Percentiles rank a stretch among this genome's conserved stretches.
These are phyloP conservation scores for Dufourea novaeangliae DNA, from an alignment of 1,140 invertebrate genomes.

Conservation along the genomic window DNA sequence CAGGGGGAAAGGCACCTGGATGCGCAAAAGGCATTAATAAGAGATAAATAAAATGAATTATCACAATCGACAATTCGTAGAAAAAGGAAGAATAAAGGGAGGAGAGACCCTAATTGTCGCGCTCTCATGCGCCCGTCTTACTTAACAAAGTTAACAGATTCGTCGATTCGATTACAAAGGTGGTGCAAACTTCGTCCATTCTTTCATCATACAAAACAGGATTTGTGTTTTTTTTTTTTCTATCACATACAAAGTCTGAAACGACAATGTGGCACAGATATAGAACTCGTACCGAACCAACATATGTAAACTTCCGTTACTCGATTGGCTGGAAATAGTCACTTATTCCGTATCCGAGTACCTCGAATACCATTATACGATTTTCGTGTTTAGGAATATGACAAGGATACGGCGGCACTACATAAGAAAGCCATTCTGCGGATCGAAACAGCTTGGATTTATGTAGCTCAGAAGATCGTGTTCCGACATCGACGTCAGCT, in stretches of 20 bases:
- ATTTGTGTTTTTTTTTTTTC: constrained; percentile 35
- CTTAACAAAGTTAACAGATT: constrained; percentile 63
- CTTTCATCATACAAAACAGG: constrained; percentile 38
- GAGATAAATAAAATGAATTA: constrained; percentile 71
- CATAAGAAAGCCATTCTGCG: constrained; percentile 78
- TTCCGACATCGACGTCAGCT: constrained; percentile 91
- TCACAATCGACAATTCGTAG: constrained; percentile 52
- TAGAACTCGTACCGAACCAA: constrained; percentile 40
- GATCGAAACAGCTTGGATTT: constrained; percentile 92
- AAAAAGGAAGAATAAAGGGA: constrained; percentile 58
- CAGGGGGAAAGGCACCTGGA: constrained; percentile 69
- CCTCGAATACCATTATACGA: constrained; percentile 21
- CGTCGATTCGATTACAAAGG: constrained; percentile 43
- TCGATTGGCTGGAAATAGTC: constrained; percentile 28
- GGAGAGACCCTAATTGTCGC: constrained; percentile 68
- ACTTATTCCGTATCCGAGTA: constrained; percentile 1
- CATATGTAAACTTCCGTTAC: background rate
- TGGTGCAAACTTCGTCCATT: constrained; percentile 49
- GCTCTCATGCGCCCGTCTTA: constrained; percentile 71
- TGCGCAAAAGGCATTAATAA: constrained; percentile 65
- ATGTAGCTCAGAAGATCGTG: constrained; percentile 92
- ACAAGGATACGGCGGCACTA: constrained; percentile 64
- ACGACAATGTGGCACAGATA: constrained; percentile 50
- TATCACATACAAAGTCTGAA: constrained; percentile 53
- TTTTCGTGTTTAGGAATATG: constrained; percentile 26